Percentiles rank a stretch among this genome's conserved stretches.
Evolutionary conservation across 2,888 invertebrate genomes (phyloP).

Genomic region (Stenolophus ochropezus): DNA sequence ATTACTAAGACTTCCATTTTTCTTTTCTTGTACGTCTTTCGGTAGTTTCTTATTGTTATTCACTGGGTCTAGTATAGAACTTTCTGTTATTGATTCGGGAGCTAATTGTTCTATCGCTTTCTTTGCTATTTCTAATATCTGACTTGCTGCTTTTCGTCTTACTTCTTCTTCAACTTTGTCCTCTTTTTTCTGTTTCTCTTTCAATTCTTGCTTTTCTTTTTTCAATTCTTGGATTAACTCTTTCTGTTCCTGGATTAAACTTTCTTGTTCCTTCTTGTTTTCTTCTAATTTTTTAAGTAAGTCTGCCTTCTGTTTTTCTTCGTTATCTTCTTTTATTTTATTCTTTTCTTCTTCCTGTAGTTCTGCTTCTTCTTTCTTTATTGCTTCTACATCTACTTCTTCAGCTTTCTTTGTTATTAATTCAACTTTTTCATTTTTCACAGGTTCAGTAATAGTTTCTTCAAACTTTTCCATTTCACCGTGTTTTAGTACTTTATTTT

Average conservation of each 20-base stretch:
- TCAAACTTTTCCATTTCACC: constrained; percentile 61
- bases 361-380: constrained; percentile 72
- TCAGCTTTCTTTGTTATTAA: constrained; percentile 69
- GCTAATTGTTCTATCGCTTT: constrained; percentile 68
- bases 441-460: constrained; percentile 68
- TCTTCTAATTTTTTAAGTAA: constrained; percentile 80
- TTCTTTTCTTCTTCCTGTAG: constrained; percentile 71
- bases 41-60: constrained; percentile 8
- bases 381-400: constrained; percentile 73
- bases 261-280: constrained; percentile 81
- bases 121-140: constrained; percentile 70
- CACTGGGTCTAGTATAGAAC: not conserved
- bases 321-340: constrained; percentile 68
- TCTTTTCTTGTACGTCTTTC: not conserved
- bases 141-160: constrained; percentile 69
- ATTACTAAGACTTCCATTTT: constrained; percentile 10
- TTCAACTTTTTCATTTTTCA: constrained; percentile 69
- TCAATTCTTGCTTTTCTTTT: constrained; percentile 65
- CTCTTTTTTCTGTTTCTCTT: constrained; percentile 63
- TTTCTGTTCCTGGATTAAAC: constrained; percentile 81
- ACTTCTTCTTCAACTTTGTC: constrained; percentile 66
- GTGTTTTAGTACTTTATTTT: not conserved
- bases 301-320: constrained; percentile 69
- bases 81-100: constrained; percentile 11
- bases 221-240: constrained; percentile 78